Evolutionary conservation across 1,140 invertebrate species (phyloP).

Genomic region (Stratiolaelaps scimitus): DNA sequence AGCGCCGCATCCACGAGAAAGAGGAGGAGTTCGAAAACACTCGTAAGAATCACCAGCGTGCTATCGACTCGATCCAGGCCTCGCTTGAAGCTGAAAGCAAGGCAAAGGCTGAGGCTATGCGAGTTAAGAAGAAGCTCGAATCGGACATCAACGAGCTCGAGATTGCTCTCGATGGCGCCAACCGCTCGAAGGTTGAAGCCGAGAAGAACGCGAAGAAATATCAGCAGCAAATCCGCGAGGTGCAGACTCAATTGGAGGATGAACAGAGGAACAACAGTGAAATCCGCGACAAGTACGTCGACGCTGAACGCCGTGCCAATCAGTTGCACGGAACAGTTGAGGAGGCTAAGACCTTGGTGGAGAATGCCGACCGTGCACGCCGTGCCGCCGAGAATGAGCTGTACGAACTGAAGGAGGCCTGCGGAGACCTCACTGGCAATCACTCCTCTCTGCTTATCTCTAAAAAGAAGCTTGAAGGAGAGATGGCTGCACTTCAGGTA

Average conservation of each 20-base stretch:
- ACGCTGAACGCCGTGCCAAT: constrained; percentile 42
- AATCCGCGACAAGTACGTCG: constrained; percentile 47
- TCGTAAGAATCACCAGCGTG: constrained; percentile 47
- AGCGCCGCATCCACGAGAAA: constrained; percentile 48
- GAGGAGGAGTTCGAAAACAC: constrained; percentile 52
- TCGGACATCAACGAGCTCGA: constrained; percentile 49
- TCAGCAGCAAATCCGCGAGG: constrained; percentile 43
- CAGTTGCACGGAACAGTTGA: constrained; percentile 14
- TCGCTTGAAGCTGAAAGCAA: constrained; percentile 48
- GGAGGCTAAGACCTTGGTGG: constrained; percentile 17
- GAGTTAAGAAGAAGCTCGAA: constrained; percentile 50
- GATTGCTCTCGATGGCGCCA: constrained; percentile 45
- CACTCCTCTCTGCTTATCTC: constrained; percentile 78
- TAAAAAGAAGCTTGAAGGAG: constrained; percentile 96
- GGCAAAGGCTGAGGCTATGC: constrained; percentile 46
- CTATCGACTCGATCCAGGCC: constrained; percentile 48
- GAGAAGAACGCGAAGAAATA: constrained; percentile 48
- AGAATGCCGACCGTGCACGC: constrained; percentile 70
- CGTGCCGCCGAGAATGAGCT: constrained; percentile 92
- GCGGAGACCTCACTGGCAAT: constrained; percentile 85
- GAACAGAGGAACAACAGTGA: constrained; percentile 43
- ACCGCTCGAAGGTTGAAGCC: constrained; percentile 39
- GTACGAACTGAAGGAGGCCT: constrained; percentile 86
- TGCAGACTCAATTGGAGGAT: constrained; percentile 34
- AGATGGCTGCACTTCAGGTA: constrained; percentile 81